Percentiles rank a stretch among this genome's conserved stretches.
phyloP scores from a whole-genome alignment of 2,888 invertebrate genomes.

The Plebejus melissa region DNA sequence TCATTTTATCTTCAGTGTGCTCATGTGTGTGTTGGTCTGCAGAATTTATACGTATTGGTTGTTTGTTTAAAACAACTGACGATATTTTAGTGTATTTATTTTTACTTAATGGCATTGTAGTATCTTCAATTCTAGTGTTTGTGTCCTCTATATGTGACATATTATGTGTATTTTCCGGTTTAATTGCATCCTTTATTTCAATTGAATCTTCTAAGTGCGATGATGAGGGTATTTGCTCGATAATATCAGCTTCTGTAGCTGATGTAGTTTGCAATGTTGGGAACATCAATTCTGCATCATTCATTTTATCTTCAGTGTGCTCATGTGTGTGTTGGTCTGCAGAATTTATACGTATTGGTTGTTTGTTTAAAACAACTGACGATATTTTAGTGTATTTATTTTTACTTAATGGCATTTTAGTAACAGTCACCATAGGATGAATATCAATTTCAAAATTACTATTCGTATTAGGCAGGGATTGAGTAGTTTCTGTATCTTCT shows the following conservation, averaged over 20 bases:
- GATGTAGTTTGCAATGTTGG: neutral
- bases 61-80: conserved; percentile 6
- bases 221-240: neutral
- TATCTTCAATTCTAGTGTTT: neutral
- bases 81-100: neutral
- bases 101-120: neutral
- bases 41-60: neutral
- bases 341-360: neutral
- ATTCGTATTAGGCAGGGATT: neutral
- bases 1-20: neutral
- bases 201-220: neutral
- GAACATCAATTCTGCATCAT: neutral
- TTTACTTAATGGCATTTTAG: conserved; percentile 1
- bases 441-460: neutral
- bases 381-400: neutral
- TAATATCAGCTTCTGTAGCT: neutral
- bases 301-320: neutral
- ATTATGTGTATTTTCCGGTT: neutral
- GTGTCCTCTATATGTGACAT: neutral
- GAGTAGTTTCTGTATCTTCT: neutral
- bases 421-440: neutral
- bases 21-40: neutral
- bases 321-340: neutral
- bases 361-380: conserved; percentile 6
- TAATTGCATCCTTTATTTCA: neutral